phyloP scores from a whole-genome alignment of 2,888 invertebrate genomes.

The Acronicta aceris region DNA sequence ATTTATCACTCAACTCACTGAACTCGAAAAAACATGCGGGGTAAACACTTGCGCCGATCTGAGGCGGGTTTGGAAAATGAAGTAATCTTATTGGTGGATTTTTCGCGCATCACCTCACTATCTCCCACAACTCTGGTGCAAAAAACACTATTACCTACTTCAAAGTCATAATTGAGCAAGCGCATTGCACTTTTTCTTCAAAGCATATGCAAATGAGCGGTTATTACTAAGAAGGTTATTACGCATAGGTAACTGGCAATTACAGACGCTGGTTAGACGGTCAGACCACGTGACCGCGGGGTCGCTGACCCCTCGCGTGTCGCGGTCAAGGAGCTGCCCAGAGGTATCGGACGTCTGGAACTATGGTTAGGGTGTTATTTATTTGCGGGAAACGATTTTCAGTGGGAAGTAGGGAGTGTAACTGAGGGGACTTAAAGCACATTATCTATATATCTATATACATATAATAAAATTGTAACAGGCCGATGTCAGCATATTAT shows the following conservation, averaged over 20 bases:
- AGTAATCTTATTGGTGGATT: too few relatives aligned
- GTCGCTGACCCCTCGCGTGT: constrained; percentile 75
- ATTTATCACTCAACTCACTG: too few relatives aligned
- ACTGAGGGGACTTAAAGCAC: neutral
- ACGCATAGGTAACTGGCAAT: constrained; percentile 53
- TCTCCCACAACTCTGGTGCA: too few relatives aligned
- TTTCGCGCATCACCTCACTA: too few relatives aligned
- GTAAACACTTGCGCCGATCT: too few relatives aligned
- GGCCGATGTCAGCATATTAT: too few relatives aligned
- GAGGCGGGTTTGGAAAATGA: too few relatives aligned
- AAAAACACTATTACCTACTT: too few relatives aligned
- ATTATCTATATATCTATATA: too few relatives aligned
- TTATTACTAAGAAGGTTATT: constrained; percentile 49
- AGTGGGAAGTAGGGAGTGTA: constrained; percentile 14
- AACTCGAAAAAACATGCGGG: too few relatives aligned
- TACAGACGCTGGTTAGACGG: constrained; percentile 28
- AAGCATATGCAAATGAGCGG: constrained; percentile 33
- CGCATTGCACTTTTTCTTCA: constrained; percentile 23
- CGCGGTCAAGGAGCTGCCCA: constrained; percentile 75
- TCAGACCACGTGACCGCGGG: constrained; percentile 62
- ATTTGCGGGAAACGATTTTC: constrained; percentile 16
- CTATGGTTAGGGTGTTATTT: constrained; percentile 8
- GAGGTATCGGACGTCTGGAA: constrained; percentile 38
- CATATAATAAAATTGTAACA: too few relatives aligned
- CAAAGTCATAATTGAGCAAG: neutral